Conservation (phyloP, 2,113 vertebrate genomes). For the Callospermophilus lateralis region DNA sequence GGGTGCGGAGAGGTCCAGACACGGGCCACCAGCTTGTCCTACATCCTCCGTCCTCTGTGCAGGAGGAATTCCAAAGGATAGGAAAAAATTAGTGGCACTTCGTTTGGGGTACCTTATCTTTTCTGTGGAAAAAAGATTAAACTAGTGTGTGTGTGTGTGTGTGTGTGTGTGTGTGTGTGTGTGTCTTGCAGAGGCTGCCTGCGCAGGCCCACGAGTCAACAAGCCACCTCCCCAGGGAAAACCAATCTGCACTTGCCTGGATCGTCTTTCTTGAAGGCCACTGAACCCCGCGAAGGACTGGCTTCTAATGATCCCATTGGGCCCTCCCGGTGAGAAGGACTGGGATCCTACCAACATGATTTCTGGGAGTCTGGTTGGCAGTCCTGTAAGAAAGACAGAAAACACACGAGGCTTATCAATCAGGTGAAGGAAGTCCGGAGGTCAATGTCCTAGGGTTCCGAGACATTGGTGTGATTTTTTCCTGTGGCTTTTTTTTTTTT, state of each 20-base stretch:
- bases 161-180: no score
- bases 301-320: conserved; percentile 98
- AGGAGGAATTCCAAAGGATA: neutral
- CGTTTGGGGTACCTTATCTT: neutral
- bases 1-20: neutral
- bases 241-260: conserved; percentile 89
- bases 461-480: neutral
- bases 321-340: conserved; percentile 95
- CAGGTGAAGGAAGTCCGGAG: rapidly evolving
- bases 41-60: neutral
- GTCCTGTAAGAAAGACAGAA: conserved; percentile 88
- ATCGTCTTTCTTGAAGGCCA: conserved; percentile 96
- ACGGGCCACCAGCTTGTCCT: neutral
- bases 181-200: rapidly evolving
- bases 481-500: no score
- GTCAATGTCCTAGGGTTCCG: neutral
- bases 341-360: conserved; percentile 97
- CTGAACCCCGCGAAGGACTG: conserved; percentile 99
- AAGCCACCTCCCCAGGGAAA: neutral
- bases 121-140: neutral
- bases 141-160: no score
- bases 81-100: neutral
- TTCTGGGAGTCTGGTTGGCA: conserved; percentile 93
- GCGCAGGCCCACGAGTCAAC: neutral
- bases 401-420: neutral